Conservation (phyloP, 2,797 vertebrate genomes). For the Eupleurogrammus muticus region DNA sequence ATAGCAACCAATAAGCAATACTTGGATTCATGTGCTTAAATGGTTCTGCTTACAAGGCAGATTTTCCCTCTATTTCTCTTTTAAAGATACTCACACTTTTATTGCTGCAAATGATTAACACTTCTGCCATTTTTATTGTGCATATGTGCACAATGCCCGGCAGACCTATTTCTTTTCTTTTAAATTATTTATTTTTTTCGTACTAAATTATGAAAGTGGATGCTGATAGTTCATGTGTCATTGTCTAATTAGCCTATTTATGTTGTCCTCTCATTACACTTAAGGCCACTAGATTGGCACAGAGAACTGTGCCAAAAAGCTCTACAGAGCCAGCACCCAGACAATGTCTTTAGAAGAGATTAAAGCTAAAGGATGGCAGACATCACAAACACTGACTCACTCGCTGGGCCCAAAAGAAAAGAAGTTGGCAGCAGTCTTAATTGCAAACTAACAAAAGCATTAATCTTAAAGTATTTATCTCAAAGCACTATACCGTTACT, state of each 20-base stretch:
- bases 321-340: conserved; percentile 30
- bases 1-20: conserved; percentile 44
- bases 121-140: conserved; percentile 6
- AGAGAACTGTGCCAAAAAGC: conserved; percentile 46
- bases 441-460: conserved; percentile 42
- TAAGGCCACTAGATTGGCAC: conserved; percentile 50
- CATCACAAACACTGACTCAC: conserved; percentile 65
- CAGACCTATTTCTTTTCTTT: background rate
- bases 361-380: conserved; percentile 61
- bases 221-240: conserved; percentile 26
- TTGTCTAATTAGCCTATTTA: conserved; percentile 33
- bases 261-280: conserved; percentile 50
- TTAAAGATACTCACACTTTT: background rate
- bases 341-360: conserved; percentile 59
- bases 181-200: background rate
- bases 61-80: conserved; percentile 9
- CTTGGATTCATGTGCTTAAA: conserved; percentile 45
- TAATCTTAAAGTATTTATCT: conserved; percentile 34
- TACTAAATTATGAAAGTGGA: conserved; percentile 12
- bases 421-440: conserved; percentile 40
- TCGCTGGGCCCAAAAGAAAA: conserved; percentile 38
- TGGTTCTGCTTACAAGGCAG: conserved; percentile 25
- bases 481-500: conserved; percentile 9
- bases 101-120: conserved; percentile 41
- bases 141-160: conserved; percentile 5